Evolutionary conservation across 2,888 invertebrate species (phyloP), one percentile per base, ranked within the genome.

Genomic region (Branchipolynoe longqiensis): DNA sequence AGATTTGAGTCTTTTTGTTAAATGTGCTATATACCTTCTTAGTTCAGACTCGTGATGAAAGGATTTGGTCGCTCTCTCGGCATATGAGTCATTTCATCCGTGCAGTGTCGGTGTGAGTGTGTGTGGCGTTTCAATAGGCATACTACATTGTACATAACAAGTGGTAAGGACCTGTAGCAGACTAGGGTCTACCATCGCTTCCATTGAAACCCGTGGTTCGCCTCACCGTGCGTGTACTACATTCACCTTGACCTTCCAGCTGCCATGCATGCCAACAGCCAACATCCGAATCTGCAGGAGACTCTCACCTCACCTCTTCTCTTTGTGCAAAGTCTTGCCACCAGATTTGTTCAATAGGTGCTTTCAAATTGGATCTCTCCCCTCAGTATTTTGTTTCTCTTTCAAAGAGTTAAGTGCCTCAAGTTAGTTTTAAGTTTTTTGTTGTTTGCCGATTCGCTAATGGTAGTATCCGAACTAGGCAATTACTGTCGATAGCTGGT

Each of bases 131-230:
- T 69, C 69, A 69, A 69, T 69, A 69, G 69, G 38, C 69, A 69
- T 69, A 33, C 69, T 69, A 69, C 69, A 69, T 69, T 69, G 69
- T 69, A 36, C 14, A 69, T 33, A 69, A 69, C 36, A 36, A 38
- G 33, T 69, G 22, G 25, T 25, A 58, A 58, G 12, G 58, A 58
- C 12, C 48, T 18, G 8, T n/a, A n/a, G n/a, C 38, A 69, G 69
- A 33, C 38, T 69, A 33, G 69, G 4, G 33, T 69, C 69, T 69
- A 69, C 69, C 69, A 38, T 69, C n/a, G 69, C 69, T 69, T 69
- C 25, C 18, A 69, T 69, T 69, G 33, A 33, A 22, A 69, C 38
- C 38, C n/a, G 69, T 69, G 69, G 12, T 33, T 69, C 12, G 69
- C 69, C 69, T 69, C 28, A 62, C 62, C 31, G 36, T 69, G 33